Base-by-base conservation (phyloP, 2,888 invertebrate species). In the Cheilosia grossa region DNA sequence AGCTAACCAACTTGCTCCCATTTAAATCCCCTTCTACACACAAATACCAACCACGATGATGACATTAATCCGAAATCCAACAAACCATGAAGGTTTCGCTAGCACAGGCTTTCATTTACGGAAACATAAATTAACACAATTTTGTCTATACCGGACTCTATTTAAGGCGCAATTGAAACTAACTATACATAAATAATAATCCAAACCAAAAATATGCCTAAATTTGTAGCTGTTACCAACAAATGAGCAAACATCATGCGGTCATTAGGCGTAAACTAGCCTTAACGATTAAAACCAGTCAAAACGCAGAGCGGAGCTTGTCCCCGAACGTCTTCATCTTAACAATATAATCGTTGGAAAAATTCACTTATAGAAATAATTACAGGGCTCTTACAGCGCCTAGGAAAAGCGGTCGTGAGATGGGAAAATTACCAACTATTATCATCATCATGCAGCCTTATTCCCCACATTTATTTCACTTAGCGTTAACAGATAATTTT, bases 401-500 rank as follows among this genome's bases (percentile, higher is more conserved):
- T 13, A 47, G 54, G 69, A 78, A 82, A 82, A 58, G 78, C 66
- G 82, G 51, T 66, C 82, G 82, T 82, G 82, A 78, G 82, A 78
- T 78, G 82, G 78, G 82, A 82, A 82, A 67, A 73, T 78, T 82
- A 73, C 66, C 61, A 61, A 44, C 51, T 42, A 82, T 82, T 82
- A 78, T 63, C 72, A 67, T 63, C 72, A 61, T 37, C 72, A 42
- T 73, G 59, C 78, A 59, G 70, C n/a, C 58, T 49, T n/a, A n/a
- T n/a, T 56, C 58, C 47, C 49, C 58, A 66, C 42, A 49, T 75
- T 75, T 56, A 56, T 47, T 54, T 69, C 74, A 74, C 64, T 75
- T 66, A 66, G 17, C 21, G 51, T n/a, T 51, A 58, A 66, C 64
- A 58, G 56, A 49, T 58, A 66, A 58, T 66, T 74, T 47, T 53